Evolutionary conservation across 2,888 invertebrate species (phyloP).

Genomic region (Campaea margaritaria): DNA sequence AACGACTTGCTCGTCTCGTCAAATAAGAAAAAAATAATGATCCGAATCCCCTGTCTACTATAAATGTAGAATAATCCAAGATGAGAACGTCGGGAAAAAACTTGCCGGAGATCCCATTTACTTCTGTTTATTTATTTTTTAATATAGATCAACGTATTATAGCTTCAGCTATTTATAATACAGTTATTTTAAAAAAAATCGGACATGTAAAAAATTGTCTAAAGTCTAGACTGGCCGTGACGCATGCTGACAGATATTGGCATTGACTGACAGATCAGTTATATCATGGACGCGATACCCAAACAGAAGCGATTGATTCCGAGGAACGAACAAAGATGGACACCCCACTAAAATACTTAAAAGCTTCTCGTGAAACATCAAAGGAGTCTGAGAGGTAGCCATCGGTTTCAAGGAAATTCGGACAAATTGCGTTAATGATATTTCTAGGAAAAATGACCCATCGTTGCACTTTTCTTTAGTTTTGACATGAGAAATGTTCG

Average conservation of each 20-base stretch:
- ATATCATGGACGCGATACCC: slow-evolving; percentile 20
- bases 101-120: background rate
- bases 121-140: background rate
- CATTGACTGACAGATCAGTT: slow-evolving; percentile 33
- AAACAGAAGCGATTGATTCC: slow-evolving; percentile 41
- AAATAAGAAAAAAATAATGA: no score
- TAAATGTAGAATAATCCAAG: background rate
- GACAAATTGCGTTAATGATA: background rate
- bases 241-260: slow-evolving; percentile 2
- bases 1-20: no score
- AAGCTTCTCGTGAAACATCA: slow-evolving; percentile 48
- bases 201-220: background rate
- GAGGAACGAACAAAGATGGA: slow-evolving; percentile 44
- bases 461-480: background rate
- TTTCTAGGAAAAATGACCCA: slow-evolving; percentile 3
- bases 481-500: background rate
- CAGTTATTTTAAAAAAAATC: background rate
- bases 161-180: background rate
- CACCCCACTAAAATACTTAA: slow-evolving; percentile 40
- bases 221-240: background rate
- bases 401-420: slow-evolving; percentile 15
- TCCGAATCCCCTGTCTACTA: no score
- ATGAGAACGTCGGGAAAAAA: background rate
- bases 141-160: background rate
- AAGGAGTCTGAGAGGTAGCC: slow-evolving; percentile 38